A percentile compares a stretch with the other conserved stretches of the same genome.
Conservation (phyloP, 1,140 invertebrate species). For the Drosophila oshimai region DNA sequence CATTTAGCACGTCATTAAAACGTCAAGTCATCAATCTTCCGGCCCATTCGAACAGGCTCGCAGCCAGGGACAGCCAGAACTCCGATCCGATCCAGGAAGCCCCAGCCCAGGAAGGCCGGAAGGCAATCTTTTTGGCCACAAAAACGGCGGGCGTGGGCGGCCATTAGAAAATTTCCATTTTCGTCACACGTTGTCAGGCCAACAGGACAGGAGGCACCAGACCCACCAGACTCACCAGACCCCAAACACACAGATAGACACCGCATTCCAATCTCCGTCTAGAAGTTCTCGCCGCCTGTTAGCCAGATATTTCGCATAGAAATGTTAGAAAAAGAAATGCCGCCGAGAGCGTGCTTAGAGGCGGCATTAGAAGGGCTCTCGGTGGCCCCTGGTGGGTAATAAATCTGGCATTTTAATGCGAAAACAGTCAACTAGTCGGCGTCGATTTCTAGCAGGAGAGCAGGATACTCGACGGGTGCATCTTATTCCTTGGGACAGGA, state of each 20-base stretch:
- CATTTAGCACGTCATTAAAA: slow-evolving; percentile 82
- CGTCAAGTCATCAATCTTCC: slow-evolving; percentile 83
- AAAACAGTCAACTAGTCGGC: slow-evolving; percentile 82
- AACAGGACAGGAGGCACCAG: slow-evolving; percentile 57
- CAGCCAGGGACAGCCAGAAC: slow-evolving; percentile 55
- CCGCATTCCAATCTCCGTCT: slow-evolving; percentile 65
- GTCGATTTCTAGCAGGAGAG: slow-evolving; percentile 64
- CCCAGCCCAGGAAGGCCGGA: background rate
- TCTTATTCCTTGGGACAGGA: slow-evolving; percentile 25
- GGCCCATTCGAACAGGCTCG: slow-evolving; percentile 78
- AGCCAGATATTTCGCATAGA: slow-evolving; percentile 76
- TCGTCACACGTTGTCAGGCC: slow-evolving; percentile 80
- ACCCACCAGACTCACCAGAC: no score
- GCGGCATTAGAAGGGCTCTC: slow-evolving; percentile 46
- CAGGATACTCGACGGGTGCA: slow-evolving; percentile 15
- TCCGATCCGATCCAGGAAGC: slow-evolving; percentile 3
- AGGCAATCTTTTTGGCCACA: slow-evolving; percentile 20
- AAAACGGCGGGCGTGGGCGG: slow-evolving; percentile 10
- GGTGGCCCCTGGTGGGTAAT: slow-evolving; percentile 52
- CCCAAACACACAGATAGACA: slow-evolving; percentile 6
- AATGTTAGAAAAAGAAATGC: slow-evolving; percentile 75
- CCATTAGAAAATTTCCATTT: slow-evolving; percentile 82
- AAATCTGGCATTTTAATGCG: slow-evolving; percentile 81
- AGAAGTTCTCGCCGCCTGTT: slow-evolving; percentile 61
- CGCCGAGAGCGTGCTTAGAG: slow-evolving; percentile 49